phyloP scores from a whole-genome alignment of 2,797 vertebrate genomes.

The Gobio occitaniae region DNA sequence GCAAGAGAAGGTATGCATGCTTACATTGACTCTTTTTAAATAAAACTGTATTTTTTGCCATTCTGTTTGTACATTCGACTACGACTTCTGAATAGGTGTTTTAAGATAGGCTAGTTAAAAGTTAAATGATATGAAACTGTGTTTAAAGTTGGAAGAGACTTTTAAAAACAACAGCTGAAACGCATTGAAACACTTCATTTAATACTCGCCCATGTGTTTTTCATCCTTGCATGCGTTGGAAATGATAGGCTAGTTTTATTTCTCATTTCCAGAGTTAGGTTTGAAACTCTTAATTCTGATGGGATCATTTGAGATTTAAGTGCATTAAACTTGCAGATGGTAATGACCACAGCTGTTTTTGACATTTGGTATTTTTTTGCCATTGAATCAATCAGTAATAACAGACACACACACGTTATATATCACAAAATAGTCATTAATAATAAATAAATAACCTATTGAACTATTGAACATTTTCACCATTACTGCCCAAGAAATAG shows the following conservation, averaged over 20 bases:
- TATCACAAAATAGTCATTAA: background rate
- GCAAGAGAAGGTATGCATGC: slow-evolving; percentile 92
- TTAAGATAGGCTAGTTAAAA: too few relatives aligned
- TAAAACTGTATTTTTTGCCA: background rate
- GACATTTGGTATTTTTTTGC: background rate
- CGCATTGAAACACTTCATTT: background rate
- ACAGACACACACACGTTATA: too few relatives aligned
- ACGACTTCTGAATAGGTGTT: background rate
- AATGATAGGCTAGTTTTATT: background rate
- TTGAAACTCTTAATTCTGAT: background rate
- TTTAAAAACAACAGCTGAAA: slow-evolving; percentile 1
- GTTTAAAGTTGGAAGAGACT: background rate
- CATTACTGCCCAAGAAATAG: background rate
- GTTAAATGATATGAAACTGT: background rate
- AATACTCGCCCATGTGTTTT: background rate
- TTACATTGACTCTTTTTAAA: background rate
- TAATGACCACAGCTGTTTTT: background rate
- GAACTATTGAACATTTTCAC: background rate
- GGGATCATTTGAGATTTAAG: background rate
- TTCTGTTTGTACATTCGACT: background rate
- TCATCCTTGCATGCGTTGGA: background rate
- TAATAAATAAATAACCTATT: background rate
- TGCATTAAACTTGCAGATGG: background rate
- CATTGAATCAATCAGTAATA: background rate
- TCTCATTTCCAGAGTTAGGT: background rate